Evolutionary conservation across 2,113 vertebrate genomes (phyloP), one percentile per base, ranked within the genome.

Genomic region (Proteles cristata): DNA sequence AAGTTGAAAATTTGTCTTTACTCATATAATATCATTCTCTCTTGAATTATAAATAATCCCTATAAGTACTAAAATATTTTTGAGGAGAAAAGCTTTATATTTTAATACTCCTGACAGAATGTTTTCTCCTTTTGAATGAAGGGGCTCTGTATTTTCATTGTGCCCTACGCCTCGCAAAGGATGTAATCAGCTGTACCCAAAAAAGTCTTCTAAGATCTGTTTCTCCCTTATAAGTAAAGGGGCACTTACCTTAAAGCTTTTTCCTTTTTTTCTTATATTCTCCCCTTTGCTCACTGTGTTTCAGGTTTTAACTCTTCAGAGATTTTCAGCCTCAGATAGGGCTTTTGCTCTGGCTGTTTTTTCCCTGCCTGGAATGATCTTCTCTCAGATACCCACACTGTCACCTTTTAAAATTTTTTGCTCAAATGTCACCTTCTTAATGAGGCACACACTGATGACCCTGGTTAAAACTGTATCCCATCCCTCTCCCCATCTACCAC

Each of bases 41-140:
- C 23, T 79, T 19, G 92, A 65, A 90, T 61, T 90, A 26, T 82
- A 90, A 86, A 26, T 71, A 87, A 86, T 69, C 31, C 33, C 53
- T 79, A 16, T 90, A 61, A 69, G 31, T 69, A 53, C 33, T 80
- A 66, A 92, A 93, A 76, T 84, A 71, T 69, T 90, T 96, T 61
- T 50, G 76, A 83, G 21, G 83, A 10, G n/a, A 80, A 63, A 68
- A 48, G 1, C 45, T 74, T 86, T 66, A 7, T 80, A 74, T 94
- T 80, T 74, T 45, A 73, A 9, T 90, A 11, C 23, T 4, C 73
- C 81, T 79, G 55, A 53, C 5, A 48, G 21, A 45, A 28, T 50
- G n/a, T 61, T 55, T 43, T 26, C 17, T 25, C 43, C 16, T 31
- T 93, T 83, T 80, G 69, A 79, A 39, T 33, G 15, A 45, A 35